Evolutionary conservation across 2,888 invertebrate genomes (phyloP).

Genomic region (Cactoblastis cactorum): DNA sequence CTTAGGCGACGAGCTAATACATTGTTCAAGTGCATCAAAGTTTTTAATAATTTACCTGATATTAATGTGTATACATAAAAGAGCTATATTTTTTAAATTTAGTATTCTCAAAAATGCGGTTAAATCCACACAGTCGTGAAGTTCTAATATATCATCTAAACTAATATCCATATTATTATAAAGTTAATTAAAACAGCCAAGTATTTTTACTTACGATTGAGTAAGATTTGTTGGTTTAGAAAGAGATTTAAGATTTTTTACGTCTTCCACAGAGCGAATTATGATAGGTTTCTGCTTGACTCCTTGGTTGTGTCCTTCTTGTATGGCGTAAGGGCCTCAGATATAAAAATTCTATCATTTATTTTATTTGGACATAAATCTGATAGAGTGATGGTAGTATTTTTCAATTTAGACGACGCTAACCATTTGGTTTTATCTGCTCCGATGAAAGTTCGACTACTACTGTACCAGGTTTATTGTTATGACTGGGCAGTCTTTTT

Average conservation of each 20-base stretch:
- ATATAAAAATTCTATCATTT: background rate
- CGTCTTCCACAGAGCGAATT: background rate
- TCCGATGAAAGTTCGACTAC: background rate
- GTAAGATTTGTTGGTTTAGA: background rate
- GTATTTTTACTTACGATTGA: background rate
- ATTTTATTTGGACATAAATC: background rate
- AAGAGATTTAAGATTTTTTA: background rate
- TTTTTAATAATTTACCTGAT: conserved; percentile 17
- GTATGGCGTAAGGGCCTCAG: conserved; percentile 1
- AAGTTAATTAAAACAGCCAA: background rate
- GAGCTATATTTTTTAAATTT: background rate
- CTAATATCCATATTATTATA: background rate
- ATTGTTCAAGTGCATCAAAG: conserved; percentile 12
- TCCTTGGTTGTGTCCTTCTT: background rate
- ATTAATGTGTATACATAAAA: conserved; percentile 12
- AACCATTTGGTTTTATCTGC: background rate
- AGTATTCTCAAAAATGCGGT: background rate
- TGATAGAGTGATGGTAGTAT: no score
- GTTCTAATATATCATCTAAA: background rate
- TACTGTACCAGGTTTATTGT: background rate
- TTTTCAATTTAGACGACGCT: background rate
- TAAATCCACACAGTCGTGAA: background rate
- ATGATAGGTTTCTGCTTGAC: background rate
- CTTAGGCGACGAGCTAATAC: conserved; percentile 2
- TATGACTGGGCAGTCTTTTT: background rate